Base-by-base conservation (phyloP, 1,140 invertebrate genomes). In the Nebria ingens region DNA sequence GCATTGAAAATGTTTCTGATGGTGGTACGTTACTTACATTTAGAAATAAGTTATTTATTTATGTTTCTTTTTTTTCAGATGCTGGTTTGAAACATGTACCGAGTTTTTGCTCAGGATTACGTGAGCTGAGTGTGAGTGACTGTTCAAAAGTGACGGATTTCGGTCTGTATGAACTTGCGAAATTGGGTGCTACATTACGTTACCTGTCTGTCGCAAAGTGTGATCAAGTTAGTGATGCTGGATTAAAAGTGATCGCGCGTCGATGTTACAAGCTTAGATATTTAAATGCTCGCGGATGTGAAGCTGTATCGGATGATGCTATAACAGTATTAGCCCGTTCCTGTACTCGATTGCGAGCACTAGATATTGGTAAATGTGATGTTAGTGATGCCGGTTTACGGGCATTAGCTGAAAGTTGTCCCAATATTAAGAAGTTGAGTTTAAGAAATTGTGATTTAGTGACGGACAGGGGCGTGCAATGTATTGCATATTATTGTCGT, bases 341-440 rank as follows among this genome's bases (percentile, higher is more conserved):
- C 13, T 94, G 91, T 68, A 86, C 88, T 0, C 75, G 91, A 49
- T 72, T 95, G 21, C 72, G 90, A 21, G 91, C 91, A 0, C 70
- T 94, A 0, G 92, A 95, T 65, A 83, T 94, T 38, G 92, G 92
- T 4, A 94, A 94, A 66, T 94, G 91, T 74, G 91, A 94, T 71
- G 85, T 95, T 0, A 92, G 89, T 25, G 91, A 95, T 70, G 79
- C 85, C 1, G 91, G 91, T 0, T 76, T 96, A 12, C 78, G 87
- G 61, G 84, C 88, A 1, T 73, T 96, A 0, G 90, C 91, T 1
- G 85, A 91, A 60, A 85, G 89, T 61, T 94, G 91, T 71, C 89
- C 89, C 0, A 92, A 94, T 66, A 72, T 96, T 21, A 90, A 91
- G 68, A 93, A 93, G 67, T 74, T 95, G 9, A 92, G 89, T 59